Conservation (phyloP, 2,888 invertebrate genomes). For the Cryptus armator region DNA sequence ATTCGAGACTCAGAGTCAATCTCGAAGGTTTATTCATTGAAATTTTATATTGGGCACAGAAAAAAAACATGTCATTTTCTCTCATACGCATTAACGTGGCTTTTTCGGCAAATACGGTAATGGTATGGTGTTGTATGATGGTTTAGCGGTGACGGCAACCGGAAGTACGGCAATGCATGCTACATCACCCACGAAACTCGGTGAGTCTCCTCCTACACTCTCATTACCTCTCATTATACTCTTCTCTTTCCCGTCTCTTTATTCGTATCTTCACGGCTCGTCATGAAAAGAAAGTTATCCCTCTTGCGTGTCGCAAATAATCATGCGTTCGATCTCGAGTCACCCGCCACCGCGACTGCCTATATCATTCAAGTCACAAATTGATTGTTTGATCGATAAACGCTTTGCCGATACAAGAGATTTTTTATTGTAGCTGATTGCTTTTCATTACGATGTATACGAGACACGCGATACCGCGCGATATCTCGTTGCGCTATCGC, state of each 20-base stretch:
- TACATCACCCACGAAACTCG: slow-evolving; percentile 84
- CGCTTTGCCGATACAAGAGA: neutral
- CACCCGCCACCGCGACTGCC: neutral
- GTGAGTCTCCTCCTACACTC: slow-evolving; percentile 81
- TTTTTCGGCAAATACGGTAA: slow-evolving; percentile 76
- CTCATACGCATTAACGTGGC: slow-evolving; percentile 23
- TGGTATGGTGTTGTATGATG: slow-evolving; percentile 83
- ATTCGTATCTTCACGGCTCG: slow-evolving; percentile 1
- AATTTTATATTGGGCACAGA: slow-evolving; percentile 15
- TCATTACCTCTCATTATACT: slow-evolving; percentile 69
- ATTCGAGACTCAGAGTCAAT: neutral
- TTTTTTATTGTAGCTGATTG: slow-evolving; percentile 33
- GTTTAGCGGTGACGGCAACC: slow-evolving; percentile 84
- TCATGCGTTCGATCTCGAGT: neutral
- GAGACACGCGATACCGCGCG: slow-evolving; percentile 15
- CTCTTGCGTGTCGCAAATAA: neutral
- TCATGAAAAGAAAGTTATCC: slow-evolving; percentile 1
- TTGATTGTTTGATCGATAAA: neutral
- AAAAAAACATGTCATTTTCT: slow-evolving; percentile 7
- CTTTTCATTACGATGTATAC: slow-evolving; percentile 14
- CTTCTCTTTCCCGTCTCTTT: neutral
- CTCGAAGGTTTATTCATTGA: neutral
- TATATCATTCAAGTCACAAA: neutral
- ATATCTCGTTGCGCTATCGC: too few species aligned
- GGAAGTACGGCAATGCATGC: slow-evolving; percentile 84